Percentiles rank a stretch among this genome's conserved stretches.
These are phyloP conservation scores for Euschistus heros DNA, from an alignment of 1,140 invertebrate genomes.

Conservation along the genomic window DNA sequence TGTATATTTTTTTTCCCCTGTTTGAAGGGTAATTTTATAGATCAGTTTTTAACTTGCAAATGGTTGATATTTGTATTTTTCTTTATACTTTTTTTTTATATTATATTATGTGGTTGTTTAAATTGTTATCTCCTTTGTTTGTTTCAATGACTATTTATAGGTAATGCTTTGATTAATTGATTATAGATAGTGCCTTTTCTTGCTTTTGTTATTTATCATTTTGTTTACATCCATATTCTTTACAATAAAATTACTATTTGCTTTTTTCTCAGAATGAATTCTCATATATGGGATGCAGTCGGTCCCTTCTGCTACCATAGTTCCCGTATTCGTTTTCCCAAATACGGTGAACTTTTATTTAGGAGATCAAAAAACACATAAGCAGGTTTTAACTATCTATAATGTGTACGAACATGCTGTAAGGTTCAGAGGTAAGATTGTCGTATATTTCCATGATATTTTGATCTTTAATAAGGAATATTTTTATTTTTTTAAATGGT, in stretches of 20 bases:
- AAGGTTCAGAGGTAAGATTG: slow-evolving; percentile 76
- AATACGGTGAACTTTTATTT: slow-evolving; percentile 65
- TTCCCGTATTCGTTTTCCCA: slow-evolving; percentile 76
- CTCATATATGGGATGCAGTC: slow-evolving; percentile 27
- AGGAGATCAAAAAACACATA: slow-evolving; percentile 61
- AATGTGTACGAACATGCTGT: slow-evolving; percentile 81
- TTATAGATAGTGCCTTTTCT: neutral
- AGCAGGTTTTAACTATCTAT: slow-evolving; percentile 73
- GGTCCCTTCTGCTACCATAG: slow-evolving; percentile 35
- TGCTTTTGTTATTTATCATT: neutral
- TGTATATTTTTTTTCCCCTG: too few species aligned
- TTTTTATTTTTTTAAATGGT: too few species aligned
- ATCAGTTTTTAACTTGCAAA: too few species aligned
- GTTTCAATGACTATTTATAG: neutral
- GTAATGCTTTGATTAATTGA: neutral
- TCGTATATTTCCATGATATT: too few species aligned
- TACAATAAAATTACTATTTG: neutral
- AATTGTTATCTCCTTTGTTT: neutral
- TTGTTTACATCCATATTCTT: neutral
- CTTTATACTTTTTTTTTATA: too few species aligned
- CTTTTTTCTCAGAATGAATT: slow-evolving; percentile 9
- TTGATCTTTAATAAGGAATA: too few species aligned
- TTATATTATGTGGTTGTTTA: too few species aligned
- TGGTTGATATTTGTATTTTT: too few species aligned
- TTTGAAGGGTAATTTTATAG: too few species aligned